Evolutionary conservation across 2,113 vertebrate genomes (phyloP), one percentile per base, ranked within the genome.

Genomic region (Chionis minor): DNA sequence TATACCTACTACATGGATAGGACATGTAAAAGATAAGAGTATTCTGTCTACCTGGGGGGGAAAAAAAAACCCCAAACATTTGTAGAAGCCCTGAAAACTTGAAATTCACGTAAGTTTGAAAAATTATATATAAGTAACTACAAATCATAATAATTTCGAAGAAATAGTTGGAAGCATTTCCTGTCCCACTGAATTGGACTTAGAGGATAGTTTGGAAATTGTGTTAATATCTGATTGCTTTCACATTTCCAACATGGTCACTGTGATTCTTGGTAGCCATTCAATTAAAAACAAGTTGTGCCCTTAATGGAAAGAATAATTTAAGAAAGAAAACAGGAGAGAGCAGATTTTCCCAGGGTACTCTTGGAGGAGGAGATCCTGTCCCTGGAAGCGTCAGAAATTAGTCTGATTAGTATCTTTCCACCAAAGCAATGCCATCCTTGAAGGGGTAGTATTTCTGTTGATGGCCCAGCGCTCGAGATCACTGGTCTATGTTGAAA

Each of bases 241-340:
- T 74, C 49, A n/a, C 0, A 0, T 42, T 82, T 85, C 27, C 24
- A 73, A 13, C 5, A 3, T 12, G 13, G 5, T 22, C 6, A 4
- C 3, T 63, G 32, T 18, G 30, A 59, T 44, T 65, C 9, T 65
- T 77, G 56, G 45, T 28, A 92, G 59, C 24, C 47, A 19, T 55
- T 74, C 14, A 35, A 71, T 62, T 67, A 42, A 79, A 85, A 85
- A 23, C 8, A 54, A 35, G 27, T 10, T n/a, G 9, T 88, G n/a
- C 6, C 22, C 33, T 71, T 63, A 13, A 44, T 2, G 4, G 24
- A 79, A 74, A 66, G 35, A 81, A 26, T 35, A 40, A 81, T 49
- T 71, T 30, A 44, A 54, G 56, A 70, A 33, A 61, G 45, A 49
- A 79, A 75, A 67, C 1, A 9, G 8, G 18, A 72, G 24, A 21